Base-by-base conservation (phyloP, 2,113 vertebrate genomes). In the Aegypius monachus region DNA sequence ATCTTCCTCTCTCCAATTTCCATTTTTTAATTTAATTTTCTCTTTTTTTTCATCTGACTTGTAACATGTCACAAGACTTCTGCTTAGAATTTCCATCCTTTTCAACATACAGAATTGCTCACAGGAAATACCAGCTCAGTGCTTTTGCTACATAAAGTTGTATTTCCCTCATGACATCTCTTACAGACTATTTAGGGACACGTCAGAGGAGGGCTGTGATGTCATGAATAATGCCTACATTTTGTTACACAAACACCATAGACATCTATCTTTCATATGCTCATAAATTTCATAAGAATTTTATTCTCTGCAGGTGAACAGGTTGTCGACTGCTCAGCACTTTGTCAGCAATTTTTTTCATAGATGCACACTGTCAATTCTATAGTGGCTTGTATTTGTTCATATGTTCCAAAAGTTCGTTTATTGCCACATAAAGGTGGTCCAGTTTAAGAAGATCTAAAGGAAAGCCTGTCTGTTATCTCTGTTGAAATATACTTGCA, bases 391-490 rank as follows among this genome's bases (percentile, higher is more conserved):
- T 73, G 9, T 81, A 53, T 66, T 84, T 79, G 32, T 75, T 97
- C 66, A 5, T 66, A 3, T 43, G 32, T 81, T 94, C 42, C 55
- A 79, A 32, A 92, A 85, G 45, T 87, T 89, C 6, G 5, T 92
- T 87, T 92, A 50, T 71, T 88, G 43, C 48, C 68, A 87, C 71
- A 75, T 43, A 17, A 58, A 95, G 17, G 65, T 96, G 53, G 67
- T 84, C 48, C 42, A 55, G 56, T 63, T 91, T 93, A 86, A 82
- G 55, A 66, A 87, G 66, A 94, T 94, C 79, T 90, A 68, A 96
- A 58, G 59, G 6, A 86, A 95, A 88, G 21, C 47, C 32, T 75
- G 26, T 55, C 50, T 79, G 43, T 81, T 96, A 53, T 89, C 70
- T 86, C 36, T 36, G 12, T 38, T 88, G 83, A 90, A 97, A 95